A percentile compares a stretch with the other conserved stretches of the same genome.
Conservation (phyloP, 64 coral and sea anemone genomes). For the Montipora cactus region DNA sequence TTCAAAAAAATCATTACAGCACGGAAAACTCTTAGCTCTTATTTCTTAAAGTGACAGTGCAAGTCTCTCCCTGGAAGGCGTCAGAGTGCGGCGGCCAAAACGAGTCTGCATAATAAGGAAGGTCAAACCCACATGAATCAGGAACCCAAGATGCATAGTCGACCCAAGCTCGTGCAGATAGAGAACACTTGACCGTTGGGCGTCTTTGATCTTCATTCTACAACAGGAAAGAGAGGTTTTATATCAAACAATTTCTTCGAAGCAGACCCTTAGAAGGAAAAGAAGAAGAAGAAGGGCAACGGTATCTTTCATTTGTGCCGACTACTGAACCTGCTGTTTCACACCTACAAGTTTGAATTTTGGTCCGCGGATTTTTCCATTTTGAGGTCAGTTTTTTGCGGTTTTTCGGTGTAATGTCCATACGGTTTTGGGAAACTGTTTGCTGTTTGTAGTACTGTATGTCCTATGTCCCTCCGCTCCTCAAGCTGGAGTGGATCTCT, state of each 20-base stretch:
- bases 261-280: not conserved
- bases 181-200: not conserved
- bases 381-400: too few relatives aligned
- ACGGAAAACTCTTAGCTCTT: too few relatives aligned
- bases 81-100: not conserved
- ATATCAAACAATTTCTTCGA: not conserved
- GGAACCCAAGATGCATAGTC: conserved; percentile 65
- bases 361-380: too few relatives aligned
- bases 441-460: too few relatives aligned
- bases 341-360: too few relatives aligned
- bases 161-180: conserved; percentile 38
- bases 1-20: not conserved
- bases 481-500: too few relatives aligned
- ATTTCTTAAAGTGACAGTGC: not conserved
- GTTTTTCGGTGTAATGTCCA: too few relatives aligned
- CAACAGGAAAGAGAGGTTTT: not conserved
- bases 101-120: conserved; percentile 56
- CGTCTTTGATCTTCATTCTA: conserved; percentile 33
- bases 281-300: too few relatives aligned
- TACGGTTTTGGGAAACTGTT: too few relatives aligned
- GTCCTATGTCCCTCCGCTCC: too few relatives aligned
- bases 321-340: too few relatives aligned
- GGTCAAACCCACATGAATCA: conserved; percentile 56
- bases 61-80: not conserved
- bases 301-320: not conserved